Conservation (phyloP, 1,140 invertebrate genomes). For the Phortica variegata region DNA sequence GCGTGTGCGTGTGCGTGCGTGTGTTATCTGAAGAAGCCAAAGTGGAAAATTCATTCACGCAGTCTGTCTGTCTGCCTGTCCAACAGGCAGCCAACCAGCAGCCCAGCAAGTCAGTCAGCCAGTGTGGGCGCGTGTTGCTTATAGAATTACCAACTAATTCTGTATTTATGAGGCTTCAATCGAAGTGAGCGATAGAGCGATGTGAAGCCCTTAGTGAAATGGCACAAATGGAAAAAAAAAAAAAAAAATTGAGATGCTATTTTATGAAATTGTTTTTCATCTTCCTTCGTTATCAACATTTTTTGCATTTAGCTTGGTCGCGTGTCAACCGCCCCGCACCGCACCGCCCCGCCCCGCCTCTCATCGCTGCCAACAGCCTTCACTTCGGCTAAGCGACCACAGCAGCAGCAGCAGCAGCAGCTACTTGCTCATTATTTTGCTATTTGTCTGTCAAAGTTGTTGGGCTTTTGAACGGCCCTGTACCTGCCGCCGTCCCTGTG, state of each 20-base stretch:
- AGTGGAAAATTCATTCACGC: too few relatives aligned
- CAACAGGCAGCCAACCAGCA: slow-evolving; percentile 34
- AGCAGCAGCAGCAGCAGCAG: not conserved
- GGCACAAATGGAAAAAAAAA: slow-evolving; percentile 9
- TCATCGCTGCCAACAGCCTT: not conserved
- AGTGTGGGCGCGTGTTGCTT: slow-evolving; percentile 52
- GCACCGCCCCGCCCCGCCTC: not conserved
- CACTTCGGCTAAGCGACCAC: too few relatives aligned
- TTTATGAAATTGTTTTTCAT: slow-evolving; percentile 45
- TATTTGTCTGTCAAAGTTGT: slow-evolving; percentile 20
- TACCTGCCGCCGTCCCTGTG: slow-evolving; percentile 11
- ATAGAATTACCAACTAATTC: slow-evolving; percentile 58
- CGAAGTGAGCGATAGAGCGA: slow-evolving; percentile 31
- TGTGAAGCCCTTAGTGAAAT: not conserved
- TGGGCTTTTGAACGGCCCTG: slow-evolving; percentile 5
- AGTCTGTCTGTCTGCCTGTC: slow-evolving; percentile 1
- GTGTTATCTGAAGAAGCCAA: too few relatives aligned
- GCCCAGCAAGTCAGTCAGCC: slow-evolving; percentile 1
- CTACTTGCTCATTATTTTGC: slow-evolving; percentile 32
- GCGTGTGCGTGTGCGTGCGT: slow-evolving; percentile 12
- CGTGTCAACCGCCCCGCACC: too few relatives aligned
- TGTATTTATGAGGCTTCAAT: slow-evolving; percentile 55
- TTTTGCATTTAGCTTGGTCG: too few relatives aligned
- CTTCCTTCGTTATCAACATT: too few relatives aligned
- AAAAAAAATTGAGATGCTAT: slow-evolving; percentile 50